phyloP scores from a whole-genome alignment of 2,113 vertebrate species.

The Mirounga angustirostris region DNA sequence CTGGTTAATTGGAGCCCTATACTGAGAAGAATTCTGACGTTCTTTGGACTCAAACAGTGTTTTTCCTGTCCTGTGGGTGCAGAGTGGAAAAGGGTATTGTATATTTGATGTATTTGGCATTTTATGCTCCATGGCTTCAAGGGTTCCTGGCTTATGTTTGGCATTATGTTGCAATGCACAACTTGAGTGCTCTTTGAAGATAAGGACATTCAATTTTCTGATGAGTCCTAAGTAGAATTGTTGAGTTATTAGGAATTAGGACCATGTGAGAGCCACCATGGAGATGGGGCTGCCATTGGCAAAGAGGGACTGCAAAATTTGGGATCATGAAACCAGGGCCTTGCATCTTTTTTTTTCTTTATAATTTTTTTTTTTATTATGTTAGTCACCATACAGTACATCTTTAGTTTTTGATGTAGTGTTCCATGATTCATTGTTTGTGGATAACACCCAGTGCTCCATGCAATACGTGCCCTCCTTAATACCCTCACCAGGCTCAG shows the following conservation, averaged over 20 bases:
- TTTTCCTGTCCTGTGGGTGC: neutral
- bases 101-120: constrained; percentile 13
- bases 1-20: neutral
- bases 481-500: neutral
- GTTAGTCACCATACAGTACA: no score
- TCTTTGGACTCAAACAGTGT: neutral
- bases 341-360: neutral
- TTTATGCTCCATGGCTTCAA: constrained; percentile 41
- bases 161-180: neutral
- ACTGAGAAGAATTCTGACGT: neutral
- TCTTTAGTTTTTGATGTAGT: no score
- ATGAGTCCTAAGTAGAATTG: constrained; percentile 19
- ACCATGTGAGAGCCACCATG: neutral
- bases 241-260: constrained; percentile 53
- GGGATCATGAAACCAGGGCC: neutral
- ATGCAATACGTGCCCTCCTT: no score
- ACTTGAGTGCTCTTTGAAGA: constrained; percentile 29
- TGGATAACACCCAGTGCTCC: no score
- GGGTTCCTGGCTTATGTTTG: neutral
- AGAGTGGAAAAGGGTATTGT: neutral
- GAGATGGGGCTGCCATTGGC: constrained; percentile 18
- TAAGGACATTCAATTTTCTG: constrained; percentile 19
- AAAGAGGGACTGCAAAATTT: constrained; percentile 31
- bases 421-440: no score
- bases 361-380: no score